Percentiles rank a stretch among this genome's conserved stretches.
These are phyloP conservation scores for Malachius bipustulatus DNA, from an alignment of 2,888 invertebrate species.

Conservation along the genomic window DNA sequence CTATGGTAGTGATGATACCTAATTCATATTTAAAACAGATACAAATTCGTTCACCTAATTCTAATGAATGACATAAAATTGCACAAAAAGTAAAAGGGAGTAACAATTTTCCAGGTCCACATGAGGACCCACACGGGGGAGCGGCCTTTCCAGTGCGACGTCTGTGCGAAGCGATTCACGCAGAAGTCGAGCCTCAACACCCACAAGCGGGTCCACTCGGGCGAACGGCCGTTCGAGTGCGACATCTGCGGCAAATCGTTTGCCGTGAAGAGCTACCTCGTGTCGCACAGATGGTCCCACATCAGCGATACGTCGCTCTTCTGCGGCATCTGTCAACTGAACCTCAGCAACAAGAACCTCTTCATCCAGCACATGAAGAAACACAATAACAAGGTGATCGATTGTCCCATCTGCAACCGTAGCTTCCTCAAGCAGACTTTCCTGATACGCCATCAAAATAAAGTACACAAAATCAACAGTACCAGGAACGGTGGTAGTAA, in stretches of 20 bases:
- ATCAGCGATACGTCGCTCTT: constrained; percentile 58
- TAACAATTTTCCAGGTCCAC: constrained; percentile 44
- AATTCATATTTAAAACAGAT: too few relatives aligned
- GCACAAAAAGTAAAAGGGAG: too few relatives aligned
- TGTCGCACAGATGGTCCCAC: constrained; percentile 71
- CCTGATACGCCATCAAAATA: constrained; percentile 65
- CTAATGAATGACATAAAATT: too few relatives aligned
- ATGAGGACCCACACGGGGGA: constrained; percentile 72
- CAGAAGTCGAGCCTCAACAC: constrained; percentile 74
- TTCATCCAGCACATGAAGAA: constrained; percentile 66
- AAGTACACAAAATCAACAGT: constrained; percentile 48
- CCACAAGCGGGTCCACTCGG: constrained; percentile 70
- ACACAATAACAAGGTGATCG: constrained; percentile 57
- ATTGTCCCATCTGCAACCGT: constrained; percentile 62
- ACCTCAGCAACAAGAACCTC: constrained; percentile 62
- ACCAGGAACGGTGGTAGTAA: too few relatives aligned
- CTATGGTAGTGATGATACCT: too few relatives aligned
- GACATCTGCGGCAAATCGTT: constrained; percentile 70
- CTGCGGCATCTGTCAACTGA: constrained; percentile 61
- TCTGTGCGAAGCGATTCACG: constrained; percentile 65
- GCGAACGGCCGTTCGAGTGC: constrained; percentile 66
- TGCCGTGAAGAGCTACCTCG: constrained; percentile 70
- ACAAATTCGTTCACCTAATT: too few relatives aligned
- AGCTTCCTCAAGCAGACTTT: constrained; percentile 67
- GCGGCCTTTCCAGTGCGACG: constrained; percentile 60